Percentiles rank a stretch among this genome's conserved stretches.
Evolutionary conservation across 2,888 invertebrate genomes (phyloP).

Genomic region (Bellardia bayeri): DNA sequence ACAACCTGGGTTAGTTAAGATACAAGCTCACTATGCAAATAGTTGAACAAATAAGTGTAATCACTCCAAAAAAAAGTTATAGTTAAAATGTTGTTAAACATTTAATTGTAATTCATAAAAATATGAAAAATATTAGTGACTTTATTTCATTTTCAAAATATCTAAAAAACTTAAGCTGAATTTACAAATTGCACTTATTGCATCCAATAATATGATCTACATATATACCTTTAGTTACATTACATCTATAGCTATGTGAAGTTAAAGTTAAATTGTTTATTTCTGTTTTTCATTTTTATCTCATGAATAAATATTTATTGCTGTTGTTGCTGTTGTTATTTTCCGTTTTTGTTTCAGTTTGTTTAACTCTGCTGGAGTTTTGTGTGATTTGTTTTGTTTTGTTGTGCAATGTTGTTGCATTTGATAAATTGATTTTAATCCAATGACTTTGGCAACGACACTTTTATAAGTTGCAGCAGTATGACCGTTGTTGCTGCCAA

Average conservation of each 20-base stretch:
- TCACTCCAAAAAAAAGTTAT: too few species aligned
- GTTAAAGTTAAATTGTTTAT: conserved; percentile 19
- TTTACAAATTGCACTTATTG: too few species aligned
- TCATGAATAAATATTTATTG: conserved; percentile 43
- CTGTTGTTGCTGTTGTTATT: neutral
- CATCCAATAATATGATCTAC: too few species aligned
- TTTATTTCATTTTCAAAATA: too few species aligned
- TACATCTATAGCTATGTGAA: neutral
- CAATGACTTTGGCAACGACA: conserved; percentile 24
- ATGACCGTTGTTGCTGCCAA: neutral
- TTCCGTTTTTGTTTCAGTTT: neutral
- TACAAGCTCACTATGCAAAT: too few species aligned
- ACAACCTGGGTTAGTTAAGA: too few species aligned
- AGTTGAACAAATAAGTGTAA: too few species aligned
- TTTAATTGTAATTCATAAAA: too few species aligned
- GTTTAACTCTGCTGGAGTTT: conserved; percentile 6
- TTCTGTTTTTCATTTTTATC: conserved; percentile 38
- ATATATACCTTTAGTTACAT: too few species aligned
- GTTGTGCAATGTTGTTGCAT: conserved; percentile 7
- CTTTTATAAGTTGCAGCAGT: conserved; percentile 2
- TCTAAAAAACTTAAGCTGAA: too few species aligned
- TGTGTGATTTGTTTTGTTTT: neutral
- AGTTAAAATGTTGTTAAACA: too few species aligned
- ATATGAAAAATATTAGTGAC: too few species aligned
- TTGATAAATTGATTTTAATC: conserved; percentile 49